Evolutionary conservation across 1,140 invertebrate genomes (phyloP).

Genomic region (Oscheius sp.): DNA sequence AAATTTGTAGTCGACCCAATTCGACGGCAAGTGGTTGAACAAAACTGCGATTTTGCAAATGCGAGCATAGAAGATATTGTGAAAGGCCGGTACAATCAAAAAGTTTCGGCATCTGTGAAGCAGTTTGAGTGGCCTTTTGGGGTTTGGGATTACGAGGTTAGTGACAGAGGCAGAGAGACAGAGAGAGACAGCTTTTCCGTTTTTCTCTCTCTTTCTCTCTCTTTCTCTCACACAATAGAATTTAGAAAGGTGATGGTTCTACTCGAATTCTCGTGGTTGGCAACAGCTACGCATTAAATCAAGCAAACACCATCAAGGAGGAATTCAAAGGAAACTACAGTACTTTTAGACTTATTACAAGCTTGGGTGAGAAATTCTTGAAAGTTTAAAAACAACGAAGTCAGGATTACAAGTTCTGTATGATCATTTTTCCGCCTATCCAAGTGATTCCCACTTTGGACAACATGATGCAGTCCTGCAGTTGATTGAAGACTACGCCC

Average conservation of each 20-base stretch:
- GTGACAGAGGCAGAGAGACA: too few relatives aligned
- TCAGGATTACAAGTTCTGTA: neutral
- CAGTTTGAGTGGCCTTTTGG: too few relatives aligned
- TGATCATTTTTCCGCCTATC: neutral
- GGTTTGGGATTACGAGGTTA: too few relatives aligned
- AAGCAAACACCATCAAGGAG: neutral
- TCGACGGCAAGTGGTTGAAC: too few relatives aligned
- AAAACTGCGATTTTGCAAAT: too few relatives aligned
- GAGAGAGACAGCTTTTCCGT: too few relatives aligned
- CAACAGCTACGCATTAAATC: conserved; percentile 20
- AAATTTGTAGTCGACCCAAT: too few relatives aligned
- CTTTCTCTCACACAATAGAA: too few relatives aligned
- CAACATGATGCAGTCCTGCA: neutral
- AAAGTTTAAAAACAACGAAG: neutral
- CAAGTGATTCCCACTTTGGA: neutral
- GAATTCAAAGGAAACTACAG: conserved; percentile 20
- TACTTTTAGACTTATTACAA: neutral
- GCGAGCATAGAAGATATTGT: too few relatives aligned
- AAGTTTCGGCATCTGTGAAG: too few relatives aligned
- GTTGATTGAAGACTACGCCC: neutral
- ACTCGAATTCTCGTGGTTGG: conserved; percentile 10
- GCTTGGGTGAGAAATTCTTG: neutral
- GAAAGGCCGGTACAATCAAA: too few relatives aligned
- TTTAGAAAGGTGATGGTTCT: conserved; percentile 11
- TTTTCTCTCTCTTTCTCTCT: too few relatives aligned